A percentile compares a stretch with the other conserved stretches of the same genome.
Evolutionary conservation across 2,797 vertebrate genomes (phyloP).

Genomic region (Serranus cabrilla): DNA sequence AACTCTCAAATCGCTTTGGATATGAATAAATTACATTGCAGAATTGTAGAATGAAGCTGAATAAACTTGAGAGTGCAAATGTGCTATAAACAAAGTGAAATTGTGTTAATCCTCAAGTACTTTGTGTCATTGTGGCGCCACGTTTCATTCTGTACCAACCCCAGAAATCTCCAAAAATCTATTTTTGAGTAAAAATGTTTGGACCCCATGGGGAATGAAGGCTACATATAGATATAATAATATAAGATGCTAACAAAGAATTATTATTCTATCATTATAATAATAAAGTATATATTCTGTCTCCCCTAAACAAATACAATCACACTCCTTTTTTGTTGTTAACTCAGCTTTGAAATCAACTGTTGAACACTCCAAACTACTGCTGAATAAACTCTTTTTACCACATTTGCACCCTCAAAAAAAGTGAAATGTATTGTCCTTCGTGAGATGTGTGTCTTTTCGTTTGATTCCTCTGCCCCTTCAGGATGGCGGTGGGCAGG

Average conservation of each 20-base stretch:
- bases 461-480: slow-evolving; percentile 33
- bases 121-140: neutral
- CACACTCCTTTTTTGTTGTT: neutral
- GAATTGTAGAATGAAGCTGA: too few species aligned
- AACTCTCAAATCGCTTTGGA: too few species aligned
- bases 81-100: too few species aligned
- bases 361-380: neutral
- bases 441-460: neutral
- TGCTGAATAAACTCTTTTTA: neutral
- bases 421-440: neutral
- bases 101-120: too few species aligned
- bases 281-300: neutral
- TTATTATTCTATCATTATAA: too few species aligned
- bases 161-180: neutral
- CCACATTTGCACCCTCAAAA: neutral
- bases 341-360: too few species aligned
- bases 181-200: slow-evolving; percentile 6
- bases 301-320: neutral
- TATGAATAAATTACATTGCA: too few species aligned
- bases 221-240: neutral
- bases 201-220: neutral
- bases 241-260: too few species aligned
- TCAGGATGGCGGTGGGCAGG: neutral
- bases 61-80: too few species aligned
- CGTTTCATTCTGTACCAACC: neutral